These are phyloP conservation scores for Rotaria macrura DNA, from an alignment of 2,888 invertebrate species.

Conservation along the genomic window DNA sequence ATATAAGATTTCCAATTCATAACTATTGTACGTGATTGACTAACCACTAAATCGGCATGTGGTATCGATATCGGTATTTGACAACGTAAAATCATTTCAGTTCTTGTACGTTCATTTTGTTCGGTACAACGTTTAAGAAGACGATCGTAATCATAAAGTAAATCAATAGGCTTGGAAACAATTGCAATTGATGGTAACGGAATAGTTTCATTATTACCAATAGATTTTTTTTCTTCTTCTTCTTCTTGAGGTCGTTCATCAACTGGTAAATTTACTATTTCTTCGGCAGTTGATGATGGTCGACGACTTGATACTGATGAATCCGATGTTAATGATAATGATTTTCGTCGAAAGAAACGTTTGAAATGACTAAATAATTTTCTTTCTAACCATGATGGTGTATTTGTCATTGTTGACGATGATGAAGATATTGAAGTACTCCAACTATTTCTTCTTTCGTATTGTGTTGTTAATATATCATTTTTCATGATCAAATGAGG, in stretches of 20 bases:
- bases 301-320: not conserved
- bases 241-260: not conserved
- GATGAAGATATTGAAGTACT: not conserved
- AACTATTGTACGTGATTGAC: not conserved
- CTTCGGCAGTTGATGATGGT: not conserved
- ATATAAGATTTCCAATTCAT: not conserved
- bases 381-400: not conserved
- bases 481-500: not conserved
- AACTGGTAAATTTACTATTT: not conserved
- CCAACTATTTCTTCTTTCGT: not conserved
- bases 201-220: not conserved
- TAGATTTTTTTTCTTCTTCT: not conserved
- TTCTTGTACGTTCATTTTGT: not conserved
- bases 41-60: not conserved
- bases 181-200: not conserved
- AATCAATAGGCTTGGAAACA: not conserved
- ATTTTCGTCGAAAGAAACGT: not conserved
- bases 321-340: not conserved
- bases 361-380: not conserved
- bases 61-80: not conserved
- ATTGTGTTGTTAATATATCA: not conserved
- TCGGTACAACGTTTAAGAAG: not conserved
- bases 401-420: not conserved
- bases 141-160: not conserved
- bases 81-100: not conserved